phyloP scores from a whole-genome alignment of 2,797 vertebrate genomes.

The Zenarchopterus dispar region DNA sequence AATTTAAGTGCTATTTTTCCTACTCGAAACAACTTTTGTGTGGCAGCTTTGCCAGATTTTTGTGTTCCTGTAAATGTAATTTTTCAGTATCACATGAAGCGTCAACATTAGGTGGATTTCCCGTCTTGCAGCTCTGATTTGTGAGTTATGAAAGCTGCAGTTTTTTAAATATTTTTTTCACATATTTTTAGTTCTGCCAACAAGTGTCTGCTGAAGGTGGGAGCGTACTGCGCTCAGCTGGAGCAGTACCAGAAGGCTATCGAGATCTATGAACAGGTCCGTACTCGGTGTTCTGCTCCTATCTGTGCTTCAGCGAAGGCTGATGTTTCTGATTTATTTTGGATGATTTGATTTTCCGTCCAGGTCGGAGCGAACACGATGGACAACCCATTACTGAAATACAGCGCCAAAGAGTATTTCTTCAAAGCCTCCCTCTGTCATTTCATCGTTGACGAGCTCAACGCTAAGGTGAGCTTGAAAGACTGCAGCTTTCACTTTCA shows the following conservation, averaged over 20 bases:
- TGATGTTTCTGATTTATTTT: background rate
- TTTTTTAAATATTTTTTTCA: background rate
- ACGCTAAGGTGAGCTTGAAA: constrained; percentile 89
- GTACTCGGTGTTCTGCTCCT: background rate
- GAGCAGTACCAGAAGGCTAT: constrained; percentile 97
- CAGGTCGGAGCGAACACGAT: constrained; percentile 96
- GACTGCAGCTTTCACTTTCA: background rate
- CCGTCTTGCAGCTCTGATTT: too few relatives aligned
- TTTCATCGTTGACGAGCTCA: constrained; percentile 97
- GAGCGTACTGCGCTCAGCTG: constrained; percentile 92
- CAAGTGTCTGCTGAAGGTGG: constrained; percentile 98
- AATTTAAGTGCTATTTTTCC: too few relatives aligned
- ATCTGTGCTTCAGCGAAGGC: background rate
- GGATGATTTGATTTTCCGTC: background rate
- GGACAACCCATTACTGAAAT: constrained; percentile 97
- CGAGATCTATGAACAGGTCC: constrained; percentile 98
- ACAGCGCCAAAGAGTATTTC: constrained; percentile 99
- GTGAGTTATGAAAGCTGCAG: too few relatives aligned
- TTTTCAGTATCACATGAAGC: too few relatives aligned
- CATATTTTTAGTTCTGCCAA: constrained; percentile 89
- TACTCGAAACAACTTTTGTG: too few relatives aligned
- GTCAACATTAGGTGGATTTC: too few relatives aligned
- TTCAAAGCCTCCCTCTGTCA: constrained; percentile 98
- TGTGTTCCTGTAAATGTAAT: too few relatives aligned
- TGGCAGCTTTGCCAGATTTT: too few relatives aligned